Conservation (phyloP, 2,113 vertebrate species). For the Triplophysa siluroides region DNA sequence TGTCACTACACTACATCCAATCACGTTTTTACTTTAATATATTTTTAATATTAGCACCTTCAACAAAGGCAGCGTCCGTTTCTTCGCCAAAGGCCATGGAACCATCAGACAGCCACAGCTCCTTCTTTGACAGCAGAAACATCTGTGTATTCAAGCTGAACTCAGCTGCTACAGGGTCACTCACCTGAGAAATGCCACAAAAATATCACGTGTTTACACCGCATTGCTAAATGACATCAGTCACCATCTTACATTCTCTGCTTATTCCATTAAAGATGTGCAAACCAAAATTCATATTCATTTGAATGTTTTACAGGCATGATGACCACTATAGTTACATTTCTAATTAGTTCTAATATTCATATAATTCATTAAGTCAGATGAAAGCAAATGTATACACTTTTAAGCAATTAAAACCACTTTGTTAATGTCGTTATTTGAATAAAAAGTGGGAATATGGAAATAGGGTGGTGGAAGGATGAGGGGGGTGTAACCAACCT, state of each 20-base stretch:
- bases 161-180: conserved; percentile 81
- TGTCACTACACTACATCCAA: no score
- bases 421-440: no score
- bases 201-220: background rate
- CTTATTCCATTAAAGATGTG: no score
- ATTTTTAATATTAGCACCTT: conserved; percentile 67
- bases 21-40: no score
- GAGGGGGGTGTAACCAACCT: conserved; percentile 65
- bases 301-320: no score
- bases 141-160: conserved; percentile 85
- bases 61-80: conserved; percentile 77
- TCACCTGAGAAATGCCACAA: conserved; percentile 68
- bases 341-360: no score
- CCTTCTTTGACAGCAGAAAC: conserved; percentile 80
- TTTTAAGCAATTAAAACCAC: no score
- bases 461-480: background rate
- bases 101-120: conserved; percentile 82
- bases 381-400: no score
- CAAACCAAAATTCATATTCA: no score
- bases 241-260: background rate
- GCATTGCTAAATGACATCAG: background rate
- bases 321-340: no score
- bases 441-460: no score
- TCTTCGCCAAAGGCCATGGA: conserved; percentile 84
- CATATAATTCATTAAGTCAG: no score